Base-by-base conservation (phyloP, 2,888 invertebrate genomes). In the Ichneumoninae sp. region DNA sequence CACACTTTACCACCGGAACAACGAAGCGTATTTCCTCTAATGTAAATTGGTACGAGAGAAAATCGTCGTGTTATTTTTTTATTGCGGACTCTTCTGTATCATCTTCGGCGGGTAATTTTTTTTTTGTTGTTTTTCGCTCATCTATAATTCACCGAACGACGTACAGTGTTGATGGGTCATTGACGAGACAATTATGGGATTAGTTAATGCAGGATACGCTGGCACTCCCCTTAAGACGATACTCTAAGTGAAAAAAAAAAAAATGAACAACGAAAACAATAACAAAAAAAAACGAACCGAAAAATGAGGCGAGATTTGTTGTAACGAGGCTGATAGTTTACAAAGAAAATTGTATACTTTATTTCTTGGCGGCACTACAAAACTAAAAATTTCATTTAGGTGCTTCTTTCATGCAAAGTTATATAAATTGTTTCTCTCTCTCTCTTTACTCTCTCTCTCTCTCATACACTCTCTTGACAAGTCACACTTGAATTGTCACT, bases 341-440 rank as follows among this genome's bases (percentile, higher is more conserved):
- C 86, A 90, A 89, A 91, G 88, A 90, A 91, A 90, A 89, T 87
- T 88, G 87, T 91, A 90, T 88, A 90, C 85, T 92, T 92, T 91
- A 91, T 89, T 88, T 89, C 84, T 85, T 89, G 89, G 90, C 89
- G 89, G 87, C 88, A 88, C 88, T 92, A 92, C 91, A 92, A 91
- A 85, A 90, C 90, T 91, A 90, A 91, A 90, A 89, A 89, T 89
- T 69, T 36, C 78, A 81, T 85, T 89, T 91, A 91, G 90, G 88
- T 89, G 89, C 87, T 80, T 69, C 66, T 65, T 81, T 81, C 92
- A 91, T 91, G 91, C 91, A 91, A 91, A 90, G 86, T 87, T 88
- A 87, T 91, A 85, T 88, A 89, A 87, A 90, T 73, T 87, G 69
- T 68, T 50, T 80, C 44, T 83, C 47, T 83, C 40, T 63, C 69